Evolutionary conservation across 2,797 vertebrate species (phyloP), one percentile per base, ranked within the genome.

Genomic region (Gymnothorax reevesii): DNA sequence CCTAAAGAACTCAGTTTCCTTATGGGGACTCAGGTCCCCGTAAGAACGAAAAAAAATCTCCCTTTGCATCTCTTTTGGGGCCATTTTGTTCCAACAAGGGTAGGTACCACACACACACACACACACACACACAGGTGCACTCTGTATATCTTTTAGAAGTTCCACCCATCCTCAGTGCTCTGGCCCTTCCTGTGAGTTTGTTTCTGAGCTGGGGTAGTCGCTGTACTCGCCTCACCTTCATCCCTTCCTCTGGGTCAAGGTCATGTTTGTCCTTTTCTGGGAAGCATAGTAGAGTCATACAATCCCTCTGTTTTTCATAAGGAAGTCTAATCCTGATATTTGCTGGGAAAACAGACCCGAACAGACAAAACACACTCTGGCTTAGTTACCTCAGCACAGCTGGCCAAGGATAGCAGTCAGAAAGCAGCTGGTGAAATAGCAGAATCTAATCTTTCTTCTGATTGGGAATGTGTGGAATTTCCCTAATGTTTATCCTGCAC

Each of bases 251-350:
- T 25, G 52, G 52, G 49, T 80, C 77, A 80, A 80, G 52, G 77
- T 22, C 52, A 13, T 80, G 25, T 80, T 80, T 80, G 55, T 52
- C 77, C 52, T 79, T 12, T 79, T 79, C 42, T 20, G 42, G 15
- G 75, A 49, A 77, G 20, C 75, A 54, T 7, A 2, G 33, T 42
- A 20, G 75, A 80, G 49, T 55, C 77, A 54, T 54, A 54, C 9
- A 3, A 20, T 22, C 17, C 20, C 20, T 17, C 52, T 54, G 7
- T 80, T 80, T 54, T 80, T 79, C 77, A 80, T n/a, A 3, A n/a
- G 77, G 49, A 80, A 80, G 49, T 80, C 77, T 80, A n/a, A 80
- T 33, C 49, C 77, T 55, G 77, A 55, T 80, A 80, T 80, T 80
- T 79, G 6, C 75, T 54, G 75, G 49, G 54, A 79, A 54, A 54